These are phyloP conservation scores for Scaeva pyrastri DNA, from an alignment of 2,888 invertebrate genomes.

Conservation along the genomic window DNA sequence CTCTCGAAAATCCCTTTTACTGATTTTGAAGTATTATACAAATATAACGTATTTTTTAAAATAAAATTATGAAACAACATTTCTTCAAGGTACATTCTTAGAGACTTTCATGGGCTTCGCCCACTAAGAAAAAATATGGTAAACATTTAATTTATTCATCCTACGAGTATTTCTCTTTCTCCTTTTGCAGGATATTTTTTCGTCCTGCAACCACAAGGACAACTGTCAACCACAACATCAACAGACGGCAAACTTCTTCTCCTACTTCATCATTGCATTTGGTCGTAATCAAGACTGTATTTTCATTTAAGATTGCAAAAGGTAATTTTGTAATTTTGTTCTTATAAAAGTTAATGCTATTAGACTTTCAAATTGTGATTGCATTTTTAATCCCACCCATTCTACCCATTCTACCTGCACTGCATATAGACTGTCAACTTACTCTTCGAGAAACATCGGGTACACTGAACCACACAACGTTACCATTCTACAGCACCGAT, in stretches of 20 bases:
- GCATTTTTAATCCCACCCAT: neutral
- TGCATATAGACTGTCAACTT: conserved; percentile 79
- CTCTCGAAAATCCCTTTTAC: too few species aligned
- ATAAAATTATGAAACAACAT: neutral
- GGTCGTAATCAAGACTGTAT: conserved; percentile 77
- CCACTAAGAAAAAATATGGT: neutral
- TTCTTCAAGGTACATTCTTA: neutral
- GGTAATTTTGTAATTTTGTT: conserved; percentile 77
- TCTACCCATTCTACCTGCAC: neutral
- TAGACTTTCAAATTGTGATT: neutral
- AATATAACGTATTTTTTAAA: neutral
- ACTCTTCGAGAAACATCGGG: conserved; percentile 79
- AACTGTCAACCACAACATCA: conserved; percentile 64
- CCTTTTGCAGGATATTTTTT: conserved; percentile 78
- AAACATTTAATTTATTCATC: neutral
- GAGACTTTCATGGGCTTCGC: neutral
- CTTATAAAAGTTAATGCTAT: conserved; percentile 7
- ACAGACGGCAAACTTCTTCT: conserved; percentile 61
- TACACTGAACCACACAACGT: conserved; percentile 79
- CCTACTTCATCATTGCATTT: conserved; percentile 60
- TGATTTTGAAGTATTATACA: neutral
- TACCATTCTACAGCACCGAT: conserved; percentile 80
- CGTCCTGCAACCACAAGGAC: conserved; percentile 75
- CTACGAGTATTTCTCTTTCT: neutral
- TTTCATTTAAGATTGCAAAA: conserved; percentile 79